Percentiles rank a stretch among this genome's conserved stretches.
Evolutionary conservation across 2,888 invertebrate genomes (phyloP).

Genomic region (Salticus scenicus): DNA sequence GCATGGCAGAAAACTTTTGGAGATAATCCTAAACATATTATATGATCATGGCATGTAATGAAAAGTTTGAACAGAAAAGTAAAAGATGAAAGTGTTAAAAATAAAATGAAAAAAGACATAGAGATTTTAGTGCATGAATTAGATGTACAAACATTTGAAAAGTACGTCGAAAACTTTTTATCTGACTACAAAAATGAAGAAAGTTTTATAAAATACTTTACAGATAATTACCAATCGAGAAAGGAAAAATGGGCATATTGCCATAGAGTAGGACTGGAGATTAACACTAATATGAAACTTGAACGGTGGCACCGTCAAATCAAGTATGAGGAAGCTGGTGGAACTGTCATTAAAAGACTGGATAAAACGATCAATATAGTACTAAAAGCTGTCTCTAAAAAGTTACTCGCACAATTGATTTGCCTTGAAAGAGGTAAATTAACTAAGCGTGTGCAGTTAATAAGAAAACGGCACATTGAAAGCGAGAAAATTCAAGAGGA

Average conservation of each 20-base stretch:
- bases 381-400: neutral
- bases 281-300: conserved; percentile 11
- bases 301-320: neutral
- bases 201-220: neutral
- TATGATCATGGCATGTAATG: neutral
- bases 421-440: neutral
- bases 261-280: neutral
- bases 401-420: neutral
- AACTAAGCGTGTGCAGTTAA: neutral
- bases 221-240: neutral
- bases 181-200: neutral
- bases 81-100: neutral
- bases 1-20: neutral
- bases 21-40: neutral
- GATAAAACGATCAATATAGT: neutral
- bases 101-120: neutral
- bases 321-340: neutral
- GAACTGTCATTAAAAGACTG: neutral
- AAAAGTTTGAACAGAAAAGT: neutral
- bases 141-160: neutral
- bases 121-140: neutral
- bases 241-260: neutral
- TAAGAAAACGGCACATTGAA: neutral
- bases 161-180: neutral
- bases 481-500: neutral